Evolutionary conservation across 2,797 vertebrate species (phyloP).

Genomic region (Cyclopterus lumpus): DNA sequence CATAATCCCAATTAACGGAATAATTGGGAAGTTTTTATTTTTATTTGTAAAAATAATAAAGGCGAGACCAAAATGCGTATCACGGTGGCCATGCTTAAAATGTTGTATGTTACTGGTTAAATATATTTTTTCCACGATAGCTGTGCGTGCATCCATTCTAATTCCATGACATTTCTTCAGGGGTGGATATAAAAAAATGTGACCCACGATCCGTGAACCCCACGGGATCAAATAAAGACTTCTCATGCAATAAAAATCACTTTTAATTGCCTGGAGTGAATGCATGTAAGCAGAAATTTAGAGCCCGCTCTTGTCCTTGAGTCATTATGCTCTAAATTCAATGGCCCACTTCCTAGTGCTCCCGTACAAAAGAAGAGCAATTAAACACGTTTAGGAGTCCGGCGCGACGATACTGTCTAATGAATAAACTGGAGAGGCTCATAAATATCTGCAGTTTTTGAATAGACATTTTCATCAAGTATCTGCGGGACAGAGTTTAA

Average conservation of each 20-base stretch:
- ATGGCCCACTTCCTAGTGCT: constrained; percentile 70
- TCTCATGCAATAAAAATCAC: constrained; percentile 58
- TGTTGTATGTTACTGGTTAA: neutral
- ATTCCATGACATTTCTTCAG: constrained; percentile 36
- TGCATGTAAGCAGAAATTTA: constrained; percentile 68
- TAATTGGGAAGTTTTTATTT: too few species aligned
- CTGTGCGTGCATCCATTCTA: constrained; percentile 17
- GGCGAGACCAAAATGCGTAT: neutral
- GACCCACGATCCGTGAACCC: constrained; percentile 33
- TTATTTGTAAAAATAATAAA: neutral
- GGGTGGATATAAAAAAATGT: constrained; percentile 19
- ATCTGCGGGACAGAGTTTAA: neutral
- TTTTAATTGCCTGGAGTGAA: constrained; percentile 63
- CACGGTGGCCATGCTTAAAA: neutral
- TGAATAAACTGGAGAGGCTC: constrained; percentile 65
- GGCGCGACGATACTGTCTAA: constrained; percentile 43
- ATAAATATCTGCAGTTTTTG: constrained; percentile 46
- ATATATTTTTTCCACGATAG: neutral
- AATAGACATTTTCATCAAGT: constrained; percentile 19
- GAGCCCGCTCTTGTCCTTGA: constrained; percentile 68
- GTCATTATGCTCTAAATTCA: constrained; percentile 71
- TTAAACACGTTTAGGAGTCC: constrained; percentile 75
- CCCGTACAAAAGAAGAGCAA: constrained; percentile 62
- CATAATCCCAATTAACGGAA: neutral
- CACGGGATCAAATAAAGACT: constrained; percentile 64